These are phyloP conservation scores for Phocides pigmalion DNA, from an alignment of 1,140 invertebrate genomes.

Conservation along the genomic window DNA sequence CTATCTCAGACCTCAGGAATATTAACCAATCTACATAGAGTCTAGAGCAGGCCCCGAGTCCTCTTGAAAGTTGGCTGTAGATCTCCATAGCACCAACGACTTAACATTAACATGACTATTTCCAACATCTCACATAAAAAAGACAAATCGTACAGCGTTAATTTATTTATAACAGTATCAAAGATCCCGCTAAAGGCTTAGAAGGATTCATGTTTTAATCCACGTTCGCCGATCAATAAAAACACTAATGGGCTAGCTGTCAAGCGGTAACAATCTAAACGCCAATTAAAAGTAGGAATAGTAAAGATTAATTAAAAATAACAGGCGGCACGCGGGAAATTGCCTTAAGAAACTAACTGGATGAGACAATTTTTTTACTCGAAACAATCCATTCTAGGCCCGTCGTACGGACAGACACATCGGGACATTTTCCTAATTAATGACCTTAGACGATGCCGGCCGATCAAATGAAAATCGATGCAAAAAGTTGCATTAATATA, in stretches of 20 bases:
- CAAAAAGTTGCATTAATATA: constrained; percentile 1
- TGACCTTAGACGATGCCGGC: constrained; percentile 25
- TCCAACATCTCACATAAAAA: too few relatives aligned
- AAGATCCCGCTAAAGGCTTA: background rate
- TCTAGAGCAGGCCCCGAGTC: too few relatives aligned
- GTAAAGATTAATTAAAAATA: constrained; percentile 37
- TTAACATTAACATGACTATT: too few relatives aligned
- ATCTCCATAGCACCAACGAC: too few relatives aligned
- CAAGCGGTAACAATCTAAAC: constrained; percentile 29
- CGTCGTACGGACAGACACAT: constrained; percentile 26
- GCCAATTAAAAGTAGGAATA: constrained; percentile 29
- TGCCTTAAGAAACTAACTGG: constrained; percentile 32
- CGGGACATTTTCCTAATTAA: constrained; percentile 35
- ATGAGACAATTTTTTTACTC: constrained; percentile 28
- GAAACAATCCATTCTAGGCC: constrained; percentile 25
- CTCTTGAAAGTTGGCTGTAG: too few relatives aligned
- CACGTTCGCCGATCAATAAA: constrained; percentile 8
- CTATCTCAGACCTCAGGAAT: too few relatives aligned
- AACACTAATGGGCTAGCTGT: constrained; percentile 18
- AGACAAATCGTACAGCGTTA: too few relatives aligned
- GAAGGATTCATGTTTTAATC: background rate
- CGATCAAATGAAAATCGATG: constrained; percentile 33
- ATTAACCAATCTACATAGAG: too few relatives aligned
- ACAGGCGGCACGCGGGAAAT: constrained; percentile 28
- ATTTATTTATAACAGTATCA: too few relatives aligned